Evolutionary conservation across 2,113 vertebrate genomes (phyloP), one percentile per base, ranked within the genome.

Genomic region (Irena cyanogastra): DNA sequence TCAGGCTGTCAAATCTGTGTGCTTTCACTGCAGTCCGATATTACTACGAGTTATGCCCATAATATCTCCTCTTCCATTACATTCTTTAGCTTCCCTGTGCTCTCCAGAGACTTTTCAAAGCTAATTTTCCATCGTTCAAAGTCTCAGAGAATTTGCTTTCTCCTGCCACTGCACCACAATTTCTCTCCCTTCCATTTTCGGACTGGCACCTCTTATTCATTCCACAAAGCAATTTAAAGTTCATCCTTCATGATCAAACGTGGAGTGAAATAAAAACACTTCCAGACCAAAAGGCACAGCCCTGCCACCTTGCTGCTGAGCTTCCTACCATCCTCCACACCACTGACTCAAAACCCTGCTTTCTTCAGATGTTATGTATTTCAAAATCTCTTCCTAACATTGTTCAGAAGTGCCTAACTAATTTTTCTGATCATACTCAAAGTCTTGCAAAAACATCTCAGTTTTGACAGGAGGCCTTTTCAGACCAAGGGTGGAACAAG

Each of bases 31-130:
- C 74, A 85, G 49, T 12, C 57, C 49, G 53, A 1, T 61, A n/a
- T 7, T 44, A 35, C 44, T 16, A 14, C 10, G 5, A 63, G 60
- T 66, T 63, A 75, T 10, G 3, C 19, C 71, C 31, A 37, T 63
- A 65, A 16, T 59, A 69, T 44, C 71, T 35, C 52, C 52, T 81
- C 42, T 90, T 83, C 68, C 86, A 44, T 87, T 71, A 53, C 45
- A 47, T 47, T 75, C 87, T 68, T 83, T 66, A 92, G 57, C 75
- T 61, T 53, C 70, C 57, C 44, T 3, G 0, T 61, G 79, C 63
- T 74, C 86, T 83, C 76, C 23, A 70, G 88, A 77, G 68, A 45
- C 79, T 69, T 90, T 90, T 52, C 89, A 86, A 81, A 90, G 83
- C 79, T 88, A 12, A 85, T 92, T 77, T 93, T 88, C 82, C 68